phyloP scores from a whole-genome alignment of 2,797 vertebrate genomes.

The Limosa lapponica region DNA sequence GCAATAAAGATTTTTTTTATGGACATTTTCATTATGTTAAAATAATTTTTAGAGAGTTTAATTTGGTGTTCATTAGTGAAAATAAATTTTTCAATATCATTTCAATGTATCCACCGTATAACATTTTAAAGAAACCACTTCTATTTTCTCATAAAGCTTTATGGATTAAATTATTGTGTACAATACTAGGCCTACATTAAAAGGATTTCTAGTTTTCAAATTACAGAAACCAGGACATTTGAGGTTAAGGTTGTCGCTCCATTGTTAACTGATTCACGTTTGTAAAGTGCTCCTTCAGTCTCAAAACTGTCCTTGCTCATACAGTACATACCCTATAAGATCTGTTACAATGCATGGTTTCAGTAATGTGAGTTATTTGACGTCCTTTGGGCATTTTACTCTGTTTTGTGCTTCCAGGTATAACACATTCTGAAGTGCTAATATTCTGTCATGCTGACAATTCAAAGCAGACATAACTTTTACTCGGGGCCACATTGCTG shows the following conservation, averaged over 20 bases:
- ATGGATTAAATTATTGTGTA: not conserved
- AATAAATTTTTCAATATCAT: not conserved
- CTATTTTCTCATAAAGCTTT: not conserved
- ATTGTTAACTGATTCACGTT: not conserved
- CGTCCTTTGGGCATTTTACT: not conserved
- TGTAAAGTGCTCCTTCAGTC: not conserved
- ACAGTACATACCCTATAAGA: not conserved
- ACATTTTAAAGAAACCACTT: not conserved
- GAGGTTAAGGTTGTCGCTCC: not conserved
- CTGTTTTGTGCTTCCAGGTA: not conserved
- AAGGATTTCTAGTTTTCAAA: not conserved
- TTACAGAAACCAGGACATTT: not conserved
- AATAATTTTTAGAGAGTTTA: not conserved
- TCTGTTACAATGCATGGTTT: not conserved
- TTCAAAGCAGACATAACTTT: not conserved
- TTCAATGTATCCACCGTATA: not conserved
- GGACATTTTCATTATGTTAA: not conserved
- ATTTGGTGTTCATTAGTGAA: not conserved
- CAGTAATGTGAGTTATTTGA: not conserved
- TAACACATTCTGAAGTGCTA: not conserved
- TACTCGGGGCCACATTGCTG: not conserved
- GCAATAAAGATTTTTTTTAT: not conserved
- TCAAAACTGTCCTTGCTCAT: not conserved
- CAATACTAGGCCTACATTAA: not conserved
- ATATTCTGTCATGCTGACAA: not conserved